phyloP scores from a whole-genome alignment of 2,888 invertebrate species.

The Pseudanteris insignis region DNA sequence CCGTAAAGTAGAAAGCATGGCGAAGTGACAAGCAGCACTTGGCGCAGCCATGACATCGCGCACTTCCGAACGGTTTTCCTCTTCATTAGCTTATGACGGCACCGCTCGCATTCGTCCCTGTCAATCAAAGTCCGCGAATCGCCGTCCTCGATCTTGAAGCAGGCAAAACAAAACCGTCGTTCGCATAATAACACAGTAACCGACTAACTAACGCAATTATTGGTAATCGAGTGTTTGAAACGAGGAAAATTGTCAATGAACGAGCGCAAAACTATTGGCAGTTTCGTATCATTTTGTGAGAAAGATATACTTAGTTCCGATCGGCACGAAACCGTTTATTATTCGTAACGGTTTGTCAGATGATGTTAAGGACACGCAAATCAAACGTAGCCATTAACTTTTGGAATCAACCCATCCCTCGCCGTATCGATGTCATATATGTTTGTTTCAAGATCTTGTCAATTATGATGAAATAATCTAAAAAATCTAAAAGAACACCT shows the following conservation, averaged over 20 bases:
- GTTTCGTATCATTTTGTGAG: conserved; percentile 1
- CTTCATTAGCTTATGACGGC: conserved; percentile 38
- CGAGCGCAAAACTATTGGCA: conserved; percentile 16
- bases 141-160: too few relatives aligned
- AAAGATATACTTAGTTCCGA: conserved; percentile 1
- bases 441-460: too few relatives aligned
- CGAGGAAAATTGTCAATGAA: conserved; percentile 18
- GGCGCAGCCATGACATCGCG: conserved; percentile 41
- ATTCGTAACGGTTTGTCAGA: conserved; percentile 8
- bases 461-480: too few relatives aligned
- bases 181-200: conserved; percentile 22
- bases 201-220: conserved; percentile 18
- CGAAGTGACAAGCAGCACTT: conserved; percentile 49
- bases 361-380: too few relatives aligned
- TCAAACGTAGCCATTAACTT: too few relatives aligned
- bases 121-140: conserved; percentile 24
- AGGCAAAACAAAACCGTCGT: conserved; percentile 16
- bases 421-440: too few relatives aligned
- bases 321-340: neutral
- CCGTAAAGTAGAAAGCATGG: conserved; percentile 60
- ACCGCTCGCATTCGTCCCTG: conserved; percentile 14
- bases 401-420: too few relatives aligned
- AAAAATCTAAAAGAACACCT: too few relatives aligned
- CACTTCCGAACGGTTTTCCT: conserved; percentile 49
- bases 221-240: conserved; percentile 12